Base-by-base conservation (phyloP, 2,797 vertebrate genomes). In the Lepus townsendii region DNA sequence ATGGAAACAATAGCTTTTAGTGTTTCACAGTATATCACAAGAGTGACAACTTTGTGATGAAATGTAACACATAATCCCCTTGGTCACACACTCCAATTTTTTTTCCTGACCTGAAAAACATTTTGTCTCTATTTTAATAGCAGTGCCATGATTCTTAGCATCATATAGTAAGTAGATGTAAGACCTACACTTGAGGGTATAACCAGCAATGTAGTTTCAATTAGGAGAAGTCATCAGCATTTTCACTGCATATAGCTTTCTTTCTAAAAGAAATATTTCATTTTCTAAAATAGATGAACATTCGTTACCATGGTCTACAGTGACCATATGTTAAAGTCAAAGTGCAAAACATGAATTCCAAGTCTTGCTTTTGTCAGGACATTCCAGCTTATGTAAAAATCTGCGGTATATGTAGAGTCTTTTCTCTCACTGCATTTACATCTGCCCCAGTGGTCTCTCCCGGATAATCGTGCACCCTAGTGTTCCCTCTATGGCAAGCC, bases 1-100 rank as follows among this genome's bases (percentile, higher is more conserved):
- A 98, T 19, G 26, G 92, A 35, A 96, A 95, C 76, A 97, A 96
- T 78, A 98, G 97, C 97, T 97, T 95, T 98, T 98, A 98, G 92
- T 88, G 79, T 78, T 96, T n/a, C 83, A 83, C 30, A 97, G 76
- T 98, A 91, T 71, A 98, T 98, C 97, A 98, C 24, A 1, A 4
- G 88, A 92, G 65, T 97, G 98, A 97, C 97, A 98, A 22, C 69
- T 97, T 96, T 91, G 94, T 96, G 96, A 98, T 94, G 91, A 96
- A 97, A 83, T 96, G 52, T 69, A 97, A 98, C 98, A 94, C 69
- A 98, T 97, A 97, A 97, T 68, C 86, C 93, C 54, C 89, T 93
- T 85, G 88, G 71, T 95, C 95, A 95, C 69, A 96, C 20, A 91
- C 16, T 79, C 30, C 69, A 89, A 24, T 94, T 94, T 90, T 94